Evolutionary conservation across 2,113 vertebrate genomes (phyloP).

Genomic region (Todiramphus chloris): DNA sequence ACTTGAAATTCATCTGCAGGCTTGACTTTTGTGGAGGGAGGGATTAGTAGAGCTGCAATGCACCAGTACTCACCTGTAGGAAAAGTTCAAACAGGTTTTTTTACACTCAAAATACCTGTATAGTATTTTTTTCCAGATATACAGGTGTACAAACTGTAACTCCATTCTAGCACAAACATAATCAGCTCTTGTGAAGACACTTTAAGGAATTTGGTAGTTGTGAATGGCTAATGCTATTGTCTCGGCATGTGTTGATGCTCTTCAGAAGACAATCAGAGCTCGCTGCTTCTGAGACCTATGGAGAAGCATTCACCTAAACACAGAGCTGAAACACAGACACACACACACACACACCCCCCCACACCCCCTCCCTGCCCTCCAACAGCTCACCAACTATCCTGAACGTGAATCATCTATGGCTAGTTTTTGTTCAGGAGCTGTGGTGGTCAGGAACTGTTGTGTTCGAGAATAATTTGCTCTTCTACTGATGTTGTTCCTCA

Average conservation of each 20-base stretch:
- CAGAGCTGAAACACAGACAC: not conserved
- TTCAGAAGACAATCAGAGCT: not conserved
- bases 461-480: not conserved
- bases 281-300: not conserved
- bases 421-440: not conserved
- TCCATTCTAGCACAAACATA: not conserved
- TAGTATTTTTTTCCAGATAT: not conserved
- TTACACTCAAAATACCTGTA: not conserved
- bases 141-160: not conserved
- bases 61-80: not conserved
- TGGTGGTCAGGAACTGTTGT: not conserved
- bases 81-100: not conserved
- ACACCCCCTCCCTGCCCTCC: too few relatives aligned
- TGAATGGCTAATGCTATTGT: not conserved
- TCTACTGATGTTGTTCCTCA: not conserved
- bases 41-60: not conserved
- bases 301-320: not conserved
- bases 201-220: not conserved
- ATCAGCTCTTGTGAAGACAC: not conserved
- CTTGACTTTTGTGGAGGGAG: not conserved
- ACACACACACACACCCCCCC: too few relatives aligned
- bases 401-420: not conserved
- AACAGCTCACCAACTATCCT: not conserved
- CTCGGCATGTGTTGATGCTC: not conserved
- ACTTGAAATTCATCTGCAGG: not conserved